Conservation (phyloP, 2,797 vertebrate genomes). For the Sylvia borin region DNA sequence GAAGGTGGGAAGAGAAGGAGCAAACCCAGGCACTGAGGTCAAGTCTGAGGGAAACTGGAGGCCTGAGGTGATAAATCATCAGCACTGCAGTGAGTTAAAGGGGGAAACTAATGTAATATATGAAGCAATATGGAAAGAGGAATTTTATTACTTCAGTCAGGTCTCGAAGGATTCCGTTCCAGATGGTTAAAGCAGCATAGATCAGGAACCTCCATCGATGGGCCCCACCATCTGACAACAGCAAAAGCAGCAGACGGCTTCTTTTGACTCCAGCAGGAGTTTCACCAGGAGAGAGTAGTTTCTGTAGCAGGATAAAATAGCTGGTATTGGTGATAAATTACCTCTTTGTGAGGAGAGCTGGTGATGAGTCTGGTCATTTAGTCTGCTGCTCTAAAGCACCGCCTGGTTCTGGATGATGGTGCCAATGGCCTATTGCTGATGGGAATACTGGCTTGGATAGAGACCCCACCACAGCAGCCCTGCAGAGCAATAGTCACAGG, state of each 20-base stretch:
- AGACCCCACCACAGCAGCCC: fast-evolving
- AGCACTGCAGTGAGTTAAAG: not conserved
- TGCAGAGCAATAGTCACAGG: not conserved
- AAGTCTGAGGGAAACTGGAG: not conserved
- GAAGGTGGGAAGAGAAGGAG: not conserved
- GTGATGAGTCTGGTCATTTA: not conserved
- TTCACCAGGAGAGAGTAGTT: not conserved
- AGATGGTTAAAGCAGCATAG: not conserved
- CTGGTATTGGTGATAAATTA: not conserved
- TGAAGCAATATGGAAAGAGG: not conserved
- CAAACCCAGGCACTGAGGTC: not conserved
- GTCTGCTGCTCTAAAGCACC: not conserved
- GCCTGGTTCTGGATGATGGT: not conserved
- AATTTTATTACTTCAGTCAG: not conserved
- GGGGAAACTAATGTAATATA: not conserved
- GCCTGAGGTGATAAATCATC: conserved; percentile 6
- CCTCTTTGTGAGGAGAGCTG: not conserved
- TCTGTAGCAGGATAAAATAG: not conserved
- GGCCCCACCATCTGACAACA: not conserved
- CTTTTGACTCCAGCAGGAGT: not conserved
- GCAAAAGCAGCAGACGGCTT: not conserved
- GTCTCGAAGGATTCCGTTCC: not conserved
- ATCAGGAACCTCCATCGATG: not conserved
- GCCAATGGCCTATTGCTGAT: not conserved
- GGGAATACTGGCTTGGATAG: not conserved